Evolutionary conservation across 2,888 invertebrate genomes (phyloP).

Genomic region (Thysanoteuthis rhombus): DNA sequence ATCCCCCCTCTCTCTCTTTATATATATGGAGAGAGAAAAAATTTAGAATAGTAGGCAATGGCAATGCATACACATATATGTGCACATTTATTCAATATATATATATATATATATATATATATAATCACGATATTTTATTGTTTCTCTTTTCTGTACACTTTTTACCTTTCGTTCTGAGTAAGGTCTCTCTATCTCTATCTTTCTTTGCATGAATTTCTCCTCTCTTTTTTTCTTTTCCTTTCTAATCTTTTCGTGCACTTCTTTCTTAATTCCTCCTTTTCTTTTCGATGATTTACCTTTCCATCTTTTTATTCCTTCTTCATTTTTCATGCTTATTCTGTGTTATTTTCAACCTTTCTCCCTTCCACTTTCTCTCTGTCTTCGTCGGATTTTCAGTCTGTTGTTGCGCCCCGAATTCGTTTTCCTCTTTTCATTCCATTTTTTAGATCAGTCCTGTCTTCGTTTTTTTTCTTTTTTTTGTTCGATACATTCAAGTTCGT

Average conservation of each 20-base stretch:
- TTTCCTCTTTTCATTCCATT: neutral
- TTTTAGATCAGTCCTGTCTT: neutral
- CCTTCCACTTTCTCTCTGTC: too few species aligned
- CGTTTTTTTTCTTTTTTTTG: neutral
- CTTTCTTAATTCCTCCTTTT: neutral
- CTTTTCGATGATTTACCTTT: neutral
- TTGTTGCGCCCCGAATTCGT: neutral
- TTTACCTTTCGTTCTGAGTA: too few species aligned
- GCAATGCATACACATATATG: too few species aligned
- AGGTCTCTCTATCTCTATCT: too few species aligned
- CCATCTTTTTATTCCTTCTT: neutral
- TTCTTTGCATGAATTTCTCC: too few species aligned
- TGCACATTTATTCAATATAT: neutral
- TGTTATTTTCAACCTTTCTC: neutral
- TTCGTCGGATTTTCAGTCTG: too few species aligned
- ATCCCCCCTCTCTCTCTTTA: too few species aligned
- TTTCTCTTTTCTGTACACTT: too few species aligned
- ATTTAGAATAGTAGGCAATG: too few species aligned
- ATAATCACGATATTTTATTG: too few species aligned
- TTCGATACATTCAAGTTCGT: neutral
- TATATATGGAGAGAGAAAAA: too few species aligned
- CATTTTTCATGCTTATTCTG: neutral
- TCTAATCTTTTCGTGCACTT: neutral
- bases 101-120: neutral
- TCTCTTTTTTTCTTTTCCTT: neutral